A percentile compares a stretch with the other conserved stretches of the same genome.
Evolutionary conservation across 2,113 vertebrate genomes (phyloP).

Genomic region (Callipepla squamata): DNA sequence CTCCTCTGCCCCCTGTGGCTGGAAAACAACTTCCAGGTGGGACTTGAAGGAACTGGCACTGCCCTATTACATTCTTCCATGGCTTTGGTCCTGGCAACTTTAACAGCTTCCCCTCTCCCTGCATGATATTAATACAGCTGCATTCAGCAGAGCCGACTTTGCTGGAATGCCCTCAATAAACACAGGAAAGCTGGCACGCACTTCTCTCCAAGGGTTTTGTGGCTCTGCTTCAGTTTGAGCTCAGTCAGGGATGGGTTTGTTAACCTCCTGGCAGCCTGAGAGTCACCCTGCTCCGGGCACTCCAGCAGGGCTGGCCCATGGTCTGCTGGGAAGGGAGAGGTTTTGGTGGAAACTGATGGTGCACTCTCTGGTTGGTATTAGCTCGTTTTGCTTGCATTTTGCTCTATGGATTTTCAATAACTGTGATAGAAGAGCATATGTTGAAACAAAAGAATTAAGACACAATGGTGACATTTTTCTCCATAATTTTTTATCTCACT

Average conservation of each 20-base stretch:
- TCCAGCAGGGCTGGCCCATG: not conserved
- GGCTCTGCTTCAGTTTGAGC: not conserved
- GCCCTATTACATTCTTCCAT: not conserved
- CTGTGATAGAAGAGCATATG: not conserved
- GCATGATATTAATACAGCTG: not conserved
- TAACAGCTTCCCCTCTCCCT: not conserved
- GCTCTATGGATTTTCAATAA: not conserved
- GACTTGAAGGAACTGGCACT: constrained; percentile 27
- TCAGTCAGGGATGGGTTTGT: not conserved
- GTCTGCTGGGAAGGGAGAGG: rapidly evolving
- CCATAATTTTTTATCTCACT: not conserved
- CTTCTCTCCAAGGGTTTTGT: not conserved
- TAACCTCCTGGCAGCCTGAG: not conserved
- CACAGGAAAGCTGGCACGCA: constrained; percentile 17
- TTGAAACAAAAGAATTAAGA: not conserved
- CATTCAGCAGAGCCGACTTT: rapidly evolving
- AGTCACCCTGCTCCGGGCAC: not conserved
- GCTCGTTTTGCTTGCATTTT: not conserved
- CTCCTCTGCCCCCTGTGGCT: rapidly evolving
- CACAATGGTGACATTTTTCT: not conserved
- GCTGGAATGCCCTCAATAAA: not conserved
- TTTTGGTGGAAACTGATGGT: not conserved
- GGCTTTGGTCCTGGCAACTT: not conserved
- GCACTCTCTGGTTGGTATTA: not conserved
- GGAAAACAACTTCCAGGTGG: not conserved